phyloP scores from a whole-genome alignment of 1,140 invertebrate genomes.

The Pseudachorutes palmiensis region DNA sequence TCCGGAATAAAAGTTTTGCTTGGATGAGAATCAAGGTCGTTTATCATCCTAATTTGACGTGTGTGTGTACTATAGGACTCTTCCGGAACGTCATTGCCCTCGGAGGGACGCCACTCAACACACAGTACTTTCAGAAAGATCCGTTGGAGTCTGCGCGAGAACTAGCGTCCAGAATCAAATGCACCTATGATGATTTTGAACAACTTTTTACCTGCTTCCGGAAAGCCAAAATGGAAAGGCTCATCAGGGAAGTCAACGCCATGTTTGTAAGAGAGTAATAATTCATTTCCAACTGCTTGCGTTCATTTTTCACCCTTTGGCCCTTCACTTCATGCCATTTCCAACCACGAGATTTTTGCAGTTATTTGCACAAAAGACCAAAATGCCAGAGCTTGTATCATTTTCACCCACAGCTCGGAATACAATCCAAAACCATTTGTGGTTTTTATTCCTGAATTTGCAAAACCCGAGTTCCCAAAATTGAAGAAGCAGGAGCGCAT shows the following conservation, averaged over 20 bases:
- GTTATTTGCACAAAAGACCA: no score
- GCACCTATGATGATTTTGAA: slow-evolving; percentile 32
- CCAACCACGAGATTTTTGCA: no score
- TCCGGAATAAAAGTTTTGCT: background rate
- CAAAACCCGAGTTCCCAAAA: no score
- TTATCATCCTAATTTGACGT: background rate
- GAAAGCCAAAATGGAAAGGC: slow-evolving; percentile 29
- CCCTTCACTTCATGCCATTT: no score
- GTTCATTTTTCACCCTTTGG: no score
- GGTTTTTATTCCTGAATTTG: no score
- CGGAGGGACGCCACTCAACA: slow-evolving; percentile 38
- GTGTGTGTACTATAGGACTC: slow-evolving; percentile 30
- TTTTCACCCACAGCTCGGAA: no score
- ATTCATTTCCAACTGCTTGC: no score
- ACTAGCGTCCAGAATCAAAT: slow-evolving; percentile 37
- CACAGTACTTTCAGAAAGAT: slow-evolving; percentile 40
- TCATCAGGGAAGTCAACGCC: slow-evolving; percentile 38
- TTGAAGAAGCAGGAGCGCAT: no score
- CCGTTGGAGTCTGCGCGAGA: slow-evolving; percentile 39
- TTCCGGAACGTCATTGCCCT: slow-evolving; percentile 39
- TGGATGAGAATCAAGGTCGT: background rate
- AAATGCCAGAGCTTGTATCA: no score
- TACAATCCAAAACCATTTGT: no score
- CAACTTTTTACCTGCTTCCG: slow-evolving; percentile 36
- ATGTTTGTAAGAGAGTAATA: slow-evolving; percentile 39